These are phyloP conservation scores for Zosterops hypoxanthus DNA, from an alignment of 2,113 vertebrate species.

Conservation along the genomic window DNA sequence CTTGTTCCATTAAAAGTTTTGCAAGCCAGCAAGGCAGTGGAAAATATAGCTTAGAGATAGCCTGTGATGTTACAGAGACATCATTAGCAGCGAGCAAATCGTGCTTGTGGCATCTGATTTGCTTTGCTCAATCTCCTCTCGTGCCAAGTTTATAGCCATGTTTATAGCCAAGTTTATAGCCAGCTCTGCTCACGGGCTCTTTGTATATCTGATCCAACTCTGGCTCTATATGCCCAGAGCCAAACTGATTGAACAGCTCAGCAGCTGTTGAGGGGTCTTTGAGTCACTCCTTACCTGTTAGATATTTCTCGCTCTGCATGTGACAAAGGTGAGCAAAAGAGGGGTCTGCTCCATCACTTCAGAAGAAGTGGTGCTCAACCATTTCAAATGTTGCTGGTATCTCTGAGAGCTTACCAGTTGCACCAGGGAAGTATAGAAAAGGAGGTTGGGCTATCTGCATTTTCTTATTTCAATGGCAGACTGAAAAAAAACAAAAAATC, in stretches of 20 bases:
- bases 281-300: accelerated
- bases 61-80: neutral
- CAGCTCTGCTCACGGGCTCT: neutral
- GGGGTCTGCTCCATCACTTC: neutral
- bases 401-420: neutral
- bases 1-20: constrained; percentile 71
- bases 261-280: neutral
- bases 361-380: neutral
- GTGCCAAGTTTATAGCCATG: neutral
- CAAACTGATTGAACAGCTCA: neutral
- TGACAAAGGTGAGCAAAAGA: neutral
- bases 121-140: neutral
- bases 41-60: constrained; percentile 43
- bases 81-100: neutral
- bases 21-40: constrained; percentile 50
- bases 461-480: neutral
- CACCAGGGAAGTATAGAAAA: neutral
- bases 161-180: neutral
- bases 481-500: neutral
- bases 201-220: neutral
- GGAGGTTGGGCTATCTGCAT: neutral
- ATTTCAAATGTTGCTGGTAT: neutral
- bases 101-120: neutral
- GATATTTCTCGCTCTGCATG: neutral
- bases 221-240: neutral